Evolutionary conservation across 2,888 invertebrate species (phyloP).

Genomic region (Opisthograptis luteolata): DNA sequence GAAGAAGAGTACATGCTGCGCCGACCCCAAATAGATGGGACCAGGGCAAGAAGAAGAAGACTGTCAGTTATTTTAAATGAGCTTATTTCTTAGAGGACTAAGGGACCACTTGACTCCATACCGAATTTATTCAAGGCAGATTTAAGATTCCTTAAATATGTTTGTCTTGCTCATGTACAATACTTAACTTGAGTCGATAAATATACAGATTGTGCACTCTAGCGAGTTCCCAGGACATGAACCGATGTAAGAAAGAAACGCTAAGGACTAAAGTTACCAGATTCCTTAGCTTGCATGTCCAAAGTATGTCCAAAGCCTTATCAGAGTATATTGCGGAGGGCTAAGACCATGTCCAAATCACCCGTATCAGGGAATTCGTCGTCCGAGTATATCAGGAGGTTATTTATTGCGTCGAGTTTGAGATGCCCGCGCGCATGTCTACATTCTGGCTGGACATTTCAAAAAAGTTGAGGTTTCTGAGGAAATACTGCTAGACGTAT

Average conservation of each 20-base stretch:
- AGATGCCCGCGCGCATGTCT: conserved; percentile 35
- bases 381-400: conserved; percentile 51
- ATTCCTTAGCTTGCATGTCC: too few species aligned
- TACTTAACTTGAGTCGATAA: too few species aligned
- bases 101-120: too few species aligned
- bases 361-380: conserved; percentile 39
- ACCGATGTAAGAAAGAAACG: conserved; percentile 22
- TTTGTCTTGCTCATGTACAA: too few species aligned
- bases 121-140: too few species aligned
- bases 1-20: too few species aligned
- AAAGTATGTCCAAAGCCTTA: conserved; percentile 24
- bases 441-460: not conserved
- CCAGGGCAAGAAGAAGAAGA: too few species aligned
- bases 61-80: not conserved
- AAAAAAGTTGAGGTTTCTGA: not conserved
- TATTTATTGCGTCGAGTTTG: conserved; percentile 56
- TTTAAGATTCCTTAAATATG: too few species aligned
- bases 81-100: not conserved
- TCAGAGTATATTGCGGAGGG: conserved; percentile 6
- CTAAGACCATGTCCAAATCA: conserved; percentile 7
- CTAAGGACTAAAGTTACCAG: conserved; percentile 11
- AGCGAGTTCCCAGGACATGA: conserved; percentile 18
- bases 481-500: not conserved
- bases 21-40: too few species aligned
- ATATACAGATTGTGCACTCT: too few species aligned